Evolutionary conservation across 2,797 vertebrate genomes (phyloP).

Genomic region (Pygocentrus nattereri): DNA sequence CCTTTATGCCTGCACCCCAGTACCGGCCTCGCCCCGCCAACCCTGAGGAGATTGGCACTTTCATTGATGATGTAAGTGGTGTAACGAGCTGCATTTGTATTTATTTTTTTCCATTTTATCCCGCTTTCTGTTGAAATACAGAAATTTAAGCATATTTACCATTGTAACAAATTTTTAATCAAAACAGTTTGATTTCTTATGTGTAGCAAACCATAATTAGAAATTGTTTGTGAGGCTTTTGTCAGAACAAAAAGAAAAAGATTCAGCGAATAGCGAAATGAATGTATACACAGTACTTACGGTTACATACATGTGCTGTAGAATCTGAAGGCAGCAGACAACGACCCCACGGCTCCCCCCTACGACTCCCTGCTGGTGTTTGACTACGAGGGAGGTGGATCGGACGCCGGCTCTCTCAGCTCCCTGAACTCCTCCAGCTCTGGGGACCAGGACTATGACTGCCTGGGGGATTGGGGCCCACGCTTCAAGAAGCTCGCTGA

Average conservation of each 20-base stretch:
- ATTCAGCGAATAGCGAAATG: too few relatives aligned
- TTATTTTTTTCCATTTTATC: too few relatives aligned
- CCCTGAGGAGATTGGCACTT: conserved; percentile 92
- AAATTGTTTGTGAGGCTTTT: not conserved
- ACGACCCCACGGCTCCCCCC: conserved; percentile 90
- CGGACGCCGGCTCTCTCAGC: conserved; percentile 87
- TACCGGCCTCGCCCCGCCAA: conserved; percentile 90
- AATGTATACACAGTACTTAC: not conserved
- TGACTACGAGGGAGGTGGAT: conserved; percentile 90
- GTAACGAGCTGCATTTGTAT: not conserved
- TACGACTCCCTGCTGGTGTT: conserved; percentile 95
- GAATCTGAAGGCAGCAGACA: conserved; percentile 92
- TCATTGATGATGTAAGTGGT: conserved; percentile 89
- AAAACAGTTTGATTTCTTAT: too few relatives aligned
- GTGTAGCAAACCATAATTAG: too few relatives aligned
- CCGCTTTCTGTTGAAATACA: too few relatives aligned
- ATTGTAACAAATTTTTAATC: too few relatives aligned
- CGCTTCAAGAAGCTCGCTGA: conserved; percentile 94
- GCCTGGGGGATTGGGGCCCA: conserved; percentile 87
- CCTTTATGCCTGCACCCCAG: conserved; percentile 79
- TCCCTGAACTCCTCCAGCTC: conserved; percentile 86
- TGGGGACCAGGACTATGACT: conserved; percentile 90
- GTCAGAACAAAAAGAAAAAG: not conserved
- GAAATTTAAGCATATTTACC: too few relatives aligned
- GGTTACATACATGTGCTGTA: conserved; percentile 56